A percentile compares a stretch with the other conserved stretches of the same genome.
Evolutionary conservation across 2,113 vertebrate genomes (phyloP).

Genomic region (Puntigrus tetrazona): DNA sequence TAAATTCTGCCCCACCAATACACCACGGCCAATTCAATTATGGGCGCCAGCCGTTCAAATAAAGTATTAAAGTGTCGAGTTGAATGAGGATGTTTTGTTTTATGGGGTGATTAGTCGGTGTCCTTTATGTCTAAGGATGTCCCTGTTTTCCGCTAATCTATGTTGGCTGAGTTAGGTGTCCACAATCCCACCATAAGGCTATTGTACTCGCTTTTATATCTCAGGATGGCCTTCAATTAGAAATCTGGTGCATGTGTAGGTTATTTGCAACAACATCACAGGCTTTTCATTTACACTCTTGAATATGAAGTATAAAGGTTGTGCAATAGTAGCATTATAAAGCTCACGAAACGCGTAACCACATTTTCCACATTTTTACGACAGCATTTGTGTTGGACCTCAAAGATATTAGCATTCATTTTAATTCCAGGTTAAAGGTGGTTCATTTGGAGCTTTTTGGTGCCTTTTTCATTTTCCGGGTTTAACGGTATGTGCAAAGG

Average conservation of each 20-base stretch:
- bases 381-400: background rate
- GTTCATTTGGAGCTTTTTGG: background rate
- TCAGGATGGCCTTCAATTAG: background rate
- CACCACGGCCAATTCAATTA: conserved; percentile 52
- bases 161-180: conserved; percentile 45
- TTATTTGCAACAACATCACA: background rate
- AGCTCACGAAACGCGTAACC: background rate
- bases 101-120: conserved; percentile 56
- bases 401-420: background rate
- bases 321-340: background rate
- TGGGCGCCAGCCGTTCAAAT: conserved; percentile 53
- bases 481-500: background rate
- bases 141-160: conserved; percentile 53
- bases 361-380: background rate
- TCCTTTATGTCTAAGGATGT: conserved; percentile 54
- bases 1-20: conserved; percentile 55
- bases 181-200: conserved; percentile 7
- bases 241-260: background rate
- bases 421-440: background rate
- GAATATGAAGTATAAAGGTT: background rate
- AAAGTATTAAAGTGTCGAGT: conserved; percentile 58
- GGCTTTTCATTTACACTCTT: too few species aligned
- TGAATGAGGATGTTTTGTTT: conserved; percentile 56
- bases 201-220: background rate
- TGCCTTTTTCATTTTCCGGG: background rate